A percentile compares a stretch with the other conserved stretches of the same genome.
These are phyloP conservation scores for Spodoptera litura DNA, from an alignment of 1,140 invertebrate species.

Conservation along the genomic window DNA sequence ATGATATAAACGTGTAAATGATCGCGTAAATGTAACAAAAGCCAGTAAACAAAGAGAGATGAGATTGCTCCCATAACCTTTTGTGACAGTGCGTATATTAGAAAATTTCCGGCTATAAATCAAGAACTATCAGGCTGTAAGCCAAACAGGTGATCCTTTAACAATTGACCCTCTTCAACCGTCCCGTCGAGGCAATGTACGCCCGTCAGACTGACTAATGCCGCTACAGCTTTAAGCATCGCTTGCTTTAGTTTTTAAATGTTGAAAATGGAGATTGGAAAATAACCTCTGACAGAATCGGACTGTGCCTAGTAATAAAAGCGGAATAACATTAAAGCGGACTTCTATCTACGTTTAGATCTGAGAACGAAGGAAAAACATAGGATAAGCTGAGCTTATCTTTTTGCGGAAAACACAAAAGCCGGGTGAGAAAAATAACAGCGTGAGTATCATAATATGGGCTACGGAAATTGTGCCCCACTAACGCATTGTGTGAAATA, in stretches of 20 bases:
- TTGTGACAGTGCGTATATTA: constrained; percentile 6
- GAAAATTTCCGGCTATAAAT: constrained; percentile 26
- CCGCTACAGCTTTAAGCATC: constrained; percentile 9
- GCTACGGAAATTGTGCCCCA: constrained; percentile 23
- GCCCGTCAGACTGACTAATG: constrained; percentile 26
- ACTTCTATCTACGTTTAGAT: constrained; percentile 28
- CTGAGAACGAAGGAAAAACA: constrained; percentile 23
- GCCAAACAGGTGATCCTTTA: constrained; percentile 41
- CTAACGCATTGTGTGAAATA: constrained; percentile 4
- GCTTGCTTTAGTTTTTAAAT: neutral
- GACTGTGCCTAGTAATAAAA: constrained; percentile 15
- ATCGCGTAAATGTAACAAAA: neutral
- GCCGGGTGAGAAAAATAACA: constrained; percentile 37
- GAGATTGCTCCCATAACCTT: neutral
- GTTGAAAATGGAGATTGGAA: constrained; percentile 20
- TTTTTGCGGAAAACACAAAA: constrained; percentile 25
- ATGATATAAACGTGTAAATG: neutral
- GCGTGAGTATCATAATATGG: constrained; percentile 23
- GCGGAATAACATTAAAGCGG: constrained; percentile 25
- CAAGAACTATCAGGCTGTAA: constrained; percentile 42
- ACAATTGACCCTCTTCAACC: constrained; percentile 42
- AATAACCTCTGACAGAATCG: constrained; percentile 5
- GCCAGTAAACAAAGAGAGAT: too few relatives aligned
- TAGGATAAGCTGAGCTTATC: constrained; percentile 29
- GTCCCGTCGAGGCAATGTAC: constrained; percentile 9